A percentile compares a stretch with the other conserved stretches of the same genome.
Evolutionary conservation across 2,888 invertebrate species (phyloP).

Genomic region (Drosophila pseudotalamancana): DNA sequence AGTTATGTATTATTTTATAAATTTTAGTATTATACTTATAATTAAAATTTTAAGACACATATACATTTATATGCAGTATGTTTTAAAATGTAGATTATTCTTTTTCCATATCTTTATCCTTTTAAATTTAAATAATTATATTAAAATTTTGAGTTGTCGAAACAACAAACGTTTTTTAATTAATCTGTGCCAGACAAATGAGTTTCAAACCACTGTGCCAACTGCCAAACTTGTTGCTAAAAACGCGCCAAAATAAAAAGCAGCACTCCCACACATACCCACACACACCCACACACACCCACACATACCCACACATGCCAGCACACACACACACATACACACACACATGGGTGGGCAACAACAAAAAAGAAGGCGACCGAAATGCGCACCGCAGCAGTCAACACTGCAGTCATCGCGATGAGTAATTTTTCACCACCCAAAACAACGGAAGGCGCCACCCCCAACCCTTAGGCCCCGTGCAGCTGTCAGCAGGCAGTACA

Average conservation of each 20-base stretch:
- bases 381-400: slow-evolving; percentile 68
- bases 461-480: slow-evolving; percentile 2
- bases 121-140: no score
- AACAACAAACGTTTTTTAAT: no score
- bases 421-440: slow-evolving; percentile 59
- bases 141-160: no score
- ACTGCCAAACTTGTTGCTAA: slow-evolving; percentile 68
- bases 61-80: no score
- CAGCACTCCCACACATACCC: neutral
- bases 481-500: slow-evolving; percentile 27
- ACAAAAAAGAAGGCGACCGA: slow-evolving; percentile 28
- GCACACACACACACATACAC: neutral
- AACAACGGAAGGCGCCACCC: slow-evolving; percentile 2
- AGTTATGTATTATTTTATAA: no score
- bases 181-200: neutral
- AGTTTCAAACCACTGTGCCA: slow-evolving; percentile 19
- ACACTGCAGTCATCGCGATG: slow-evolving; percentile 71
- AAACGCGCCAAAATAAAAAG: slow-evolving; percentile 63
- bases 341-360: neutral
- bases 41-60: no score
- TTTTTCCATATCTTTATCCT: no score
- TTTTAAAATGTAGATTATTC: no score
- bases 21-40: no score
- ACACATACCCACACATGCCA: neutral
- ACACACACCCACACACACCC: neutral